Evolutionary conservation across 2,888 invertebrate species (phyloP).

Genomic region (Polydesmus complanatus): DNA sequence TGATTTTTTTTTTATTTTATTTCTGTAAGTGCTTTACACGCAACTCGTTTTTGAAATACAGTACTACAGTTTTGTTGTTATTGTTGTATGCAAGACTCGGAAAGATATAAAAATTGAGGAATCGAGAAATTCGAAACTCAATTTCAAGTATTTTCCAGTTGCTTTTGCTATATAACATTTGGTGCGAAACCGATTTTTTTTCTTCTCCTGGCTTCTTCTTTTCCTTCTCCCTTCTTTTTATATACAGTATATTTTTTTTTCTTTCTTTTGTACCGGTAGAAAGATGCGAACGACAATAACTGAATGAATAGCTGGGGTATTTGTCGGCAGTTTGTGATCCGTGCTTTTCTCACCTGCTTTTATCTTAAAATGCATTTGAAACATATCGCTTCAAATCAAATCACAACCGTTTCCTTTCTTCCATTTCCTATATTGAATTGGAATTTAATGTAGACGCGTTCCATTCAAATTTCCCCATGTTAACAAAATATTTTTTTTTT

Average conservation of each 20-base stretch:
- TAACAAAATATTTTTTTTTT: neutral
- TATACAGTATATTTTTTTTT: no score
- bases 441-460: neutral
- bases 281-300: neutral
- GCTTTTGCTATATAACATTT: no score
- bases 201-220: no score
- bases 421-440: neutral
- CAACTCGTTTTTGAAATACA: neutral
- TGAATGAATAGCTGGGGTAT: neutral
- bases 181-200: no score
- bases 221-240: no score
- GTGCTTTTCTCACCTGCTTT: neutral
- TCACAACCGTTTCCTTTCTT: neutral
- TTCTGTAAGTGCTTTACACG: neutral
- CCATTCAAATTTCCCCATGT: neutral
- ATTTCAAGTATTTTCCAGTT: neutral
- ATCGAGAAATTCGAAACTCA: neutral
- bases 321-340: neutral
- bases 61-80: neutral
- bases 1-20: neutral
- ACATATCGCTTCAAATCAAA: no score
- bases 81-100: neutral
- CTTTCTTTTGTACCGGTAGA: no score
- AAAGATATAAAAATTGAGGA: neutral
- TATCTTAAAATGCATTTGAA: no score